Evolutionary conservation across 2,113 vertebrate species (phyloP).

Genomic region (Fulica atra): DNA sequence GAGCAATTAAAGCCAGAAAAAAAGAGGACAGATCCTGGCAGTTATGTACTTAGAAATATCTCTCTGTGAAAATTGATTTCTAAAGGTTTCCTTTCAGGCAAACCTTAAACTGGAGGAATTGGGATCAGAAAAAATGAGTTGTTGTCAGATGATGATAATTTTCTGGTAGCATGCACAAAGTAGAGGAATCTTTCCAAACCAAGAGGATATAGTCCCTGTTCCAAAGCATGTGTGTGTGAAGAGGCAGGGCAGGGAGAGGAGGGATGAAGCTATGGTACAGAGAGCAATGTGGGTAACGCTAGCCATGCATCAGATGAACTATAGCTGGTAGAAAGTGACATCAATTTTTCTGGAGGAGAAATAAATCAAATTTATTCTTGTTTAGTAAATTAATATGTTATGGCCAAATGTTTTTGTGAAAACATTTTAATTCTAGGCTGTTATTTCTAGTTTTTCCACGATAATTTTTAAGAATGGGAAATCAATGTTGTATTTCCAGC

Average conservation of each 20-base stretch:
- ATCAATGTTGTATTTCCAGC: not conserved
- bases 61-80: not conserved
- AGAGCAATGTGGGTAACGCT: not conserved
- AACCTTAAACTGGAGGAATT: not conserved
- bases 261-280: not conserved
- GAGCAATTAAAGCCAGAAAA: not conserved
- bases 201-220: not conserved
- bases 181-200: not conserved
- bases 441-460: not conserved
- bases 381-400: not conserved
- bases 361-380: not conserved
- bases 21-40: not conserved
- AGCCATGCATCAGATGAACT: not conserved
- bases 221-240: not conserved
- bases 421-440: not conserved
- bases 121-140: not conserved
- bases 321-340: not conserved
- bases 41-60: not conserved
- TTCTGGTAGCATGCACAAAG: not conserved
- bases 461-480: not conserved
- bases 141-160: not conserved
- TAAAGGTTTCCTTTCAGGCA: not conserved
- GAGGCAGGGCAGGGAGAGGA: not conserved
- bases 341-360: not conserved
- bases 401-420: not conserved